Conservation (phyloP, 2,888 invertebrate genomes). For the Cyclophora albipunctata region DNA sequence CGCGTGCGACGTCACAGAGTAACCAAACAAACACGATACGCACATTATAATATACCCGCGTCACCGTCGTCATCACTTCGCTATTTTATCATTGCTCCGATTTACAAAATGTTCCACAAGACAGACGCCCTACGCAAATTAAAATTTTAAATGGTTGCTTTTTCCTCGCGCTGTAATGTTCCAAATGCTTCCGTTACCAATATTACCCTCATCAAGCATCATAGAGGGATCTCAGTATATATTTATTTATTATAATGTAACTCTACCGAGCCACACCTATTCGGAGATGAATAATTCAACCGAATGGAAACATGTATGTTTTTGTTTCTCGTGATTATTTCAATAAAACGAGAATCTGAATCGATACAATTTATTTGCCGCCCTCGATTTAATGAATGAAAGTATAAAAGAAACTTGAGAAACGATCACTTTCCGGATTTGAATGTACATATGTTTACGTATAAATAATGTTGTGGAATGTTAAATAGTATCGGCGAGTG, state of each 20-base stretch:
- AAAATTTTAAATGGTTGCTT: too few species aligned
- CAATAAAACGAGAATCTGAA: conserved; percentile 8
- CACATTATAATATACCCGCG: conserved; percentile 8
- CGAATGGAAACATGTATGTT: conserved; percentile 6
- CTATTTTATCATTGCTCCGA: conserved; percentile 11
- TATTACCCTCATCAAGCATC: too few species aligned
- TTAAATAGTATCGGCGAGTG: conserved; percentile 17
- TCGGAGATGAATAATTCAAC: conserved; percentile 7
- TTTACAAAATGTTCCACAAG: not conserved
- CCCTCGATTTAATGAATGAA: conserved; percentile 7
- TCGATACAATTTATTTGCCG: conserved; percentile 6
- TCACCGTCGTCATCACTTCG: conserved; percentile 18
- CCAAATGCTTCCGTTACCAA: too few species aligned
- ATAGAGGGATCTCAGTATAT: not conserved
- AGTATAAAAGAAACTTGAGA: conserved; percentile 2
- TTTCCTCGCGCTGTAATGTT: too few species aligned
- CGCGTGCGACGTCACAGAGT: conserved; percentile 13
- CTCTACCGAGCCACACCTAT: conserved; percentile 1
- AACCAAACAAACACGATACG: conserved; percentile 21
- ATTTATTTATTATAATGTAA: conserved; percentile 1
- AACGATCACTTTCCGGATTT: too few species aligned
- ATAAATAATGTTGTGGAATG: conserved; percentile 12
- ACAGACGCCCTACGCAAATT: too few species aligned
- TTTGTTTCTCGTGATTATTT: conserved; percentile 7
- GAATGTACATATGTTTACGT: too few species aligned